These are phyloP conservation scores for Cheirogaleus major DNA, from an alignment of 2,797 vertebrate species.

Conservation along the genomic window DNA sequence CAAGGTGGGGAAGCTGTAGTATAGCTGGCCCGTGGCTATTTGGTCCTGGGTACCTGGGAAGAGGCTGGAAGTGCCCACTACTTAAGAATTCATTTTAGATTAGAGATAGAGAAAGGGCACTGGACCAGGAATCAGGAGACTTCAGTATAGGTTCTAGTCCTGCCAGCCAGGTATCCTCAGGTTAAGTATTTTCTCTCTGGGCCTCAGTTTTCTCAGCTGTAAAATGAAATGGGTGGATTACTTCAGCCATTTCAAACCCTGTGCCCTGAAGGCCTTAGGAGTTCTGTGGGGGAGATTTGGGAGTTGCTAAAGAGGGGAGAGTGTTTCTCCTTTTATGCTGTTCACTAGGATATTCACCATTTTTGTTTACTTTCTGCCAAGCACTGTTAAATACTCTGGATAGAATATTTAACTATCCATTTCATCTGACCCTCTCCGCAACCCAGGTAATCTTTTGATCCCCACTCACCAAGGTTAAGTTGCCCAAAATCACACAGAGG, in stretches of 20 bases:
- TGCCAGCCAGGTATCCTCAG: not conserved
- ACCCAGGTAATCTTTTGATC: not conserved
- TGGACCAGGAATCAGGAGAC: not conserved
- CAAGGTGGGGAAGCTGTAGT: not conserved
- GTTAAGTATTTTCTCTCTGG: not conserved
- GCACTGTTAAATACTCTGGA: not conserved
- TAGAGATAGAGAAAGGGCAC: not conserved
- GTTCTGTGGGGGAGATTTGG: not conserved
- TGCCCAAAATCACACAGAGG: not conserved
- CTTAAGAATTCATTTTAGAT: constrained; percentile 26
- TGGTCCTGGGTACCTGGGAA: not conserved
- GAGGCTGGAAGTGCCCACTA: not conserved
- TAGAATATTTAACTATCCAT: not conserved
- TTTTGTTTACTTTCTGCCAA: not conserved
- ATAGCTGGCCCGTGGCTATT: not conserved
- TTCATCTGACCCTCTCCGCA: not conserved
- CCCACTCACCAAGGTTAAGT: not conserved
- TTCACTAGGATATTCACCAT: not conserved
- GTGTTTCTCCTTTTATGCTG: not conserved
- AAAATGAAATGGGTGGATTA: not conserved
- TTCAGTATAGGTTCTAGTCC: not conserved
- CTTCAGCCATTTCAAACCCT: not conserved
- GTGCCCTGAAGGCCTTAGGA: not conserved
- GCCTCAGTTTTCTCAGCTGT: not conserved
- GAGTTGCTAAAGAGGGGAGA: not conserved